These are phyloP conservation scores for Ciconia nigra DNA, from an alignment of 2,797 vertebrate species.

Conservation along the genomic window DNA sequence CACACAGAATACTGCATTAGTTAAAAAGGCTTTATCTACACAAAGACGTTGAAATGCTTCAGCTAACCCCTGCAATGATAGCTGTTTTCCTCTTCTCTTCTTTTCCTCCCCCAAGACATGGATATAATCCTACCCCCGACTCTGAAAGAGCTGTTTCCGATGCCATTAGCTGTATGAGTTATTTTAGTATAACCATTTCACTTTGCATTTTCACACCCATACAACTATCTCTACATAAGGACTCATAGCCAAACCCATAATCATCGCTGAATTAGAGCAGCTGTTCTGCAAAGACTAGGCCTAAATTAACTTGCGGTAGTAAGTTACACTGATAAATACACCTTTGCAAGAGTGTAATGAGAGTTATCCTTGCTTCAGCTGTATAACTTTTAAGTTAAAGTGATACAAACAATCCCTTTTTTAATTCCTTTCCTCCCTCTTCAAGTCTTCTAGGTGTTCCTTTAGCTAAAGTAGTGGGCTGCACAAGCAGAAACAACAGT, in stretches of 20 bases:
- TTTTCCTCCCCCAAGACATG: neutral
- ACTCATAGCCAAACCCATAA: neutral
- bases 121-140: neutral
- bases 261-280: neutral
- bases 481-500: neutral
- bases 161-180: neutral
- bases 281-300: neutral
- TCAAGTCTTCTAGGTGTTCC: neutral
- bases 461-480: neutral
- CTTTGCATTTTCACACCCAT: neutral
- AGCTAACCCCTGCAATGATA: neutral
- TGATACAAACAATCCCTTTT: neutral
- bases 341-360: neutral
- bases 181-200: neutral
- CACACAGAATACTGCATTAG: neutral
- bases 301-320: neutral
- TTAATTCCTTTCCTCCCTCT: neutral
- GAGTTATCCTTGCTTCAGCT: neutral
- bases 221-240: neutral
- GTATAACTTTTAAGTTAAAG: neutral
- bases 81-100: neutral
- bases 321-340: neutral
- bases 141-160: neutral
- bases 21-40: neutral
- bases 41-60: neutral